Evolutionary conservation across 2,888 invertebrate genomes (phyloP).

Genomic region (Trachelus stipa): DNA sequence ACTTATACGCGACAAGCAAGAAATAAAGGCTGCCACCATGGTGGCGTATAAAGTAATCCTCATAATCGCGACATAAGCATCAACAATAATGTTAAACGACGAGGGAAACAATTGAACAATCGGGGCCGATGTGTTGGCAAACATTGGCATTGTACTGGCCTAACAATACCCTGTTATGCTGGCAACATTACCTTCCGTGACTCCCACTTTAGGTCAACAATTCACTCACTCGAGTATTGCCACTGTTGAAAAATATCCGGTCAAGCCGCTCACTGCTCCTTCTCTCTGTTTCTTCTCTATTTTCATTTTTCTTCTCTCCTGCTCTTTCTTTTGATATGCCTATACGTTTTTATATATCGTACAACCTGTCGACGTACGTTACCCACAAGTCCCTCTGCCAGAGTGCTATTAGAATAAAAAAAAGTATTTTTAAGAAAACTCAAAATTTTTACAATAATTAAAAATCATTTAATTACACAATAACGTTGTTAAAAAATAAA

Average conservation of each 20-base stretch:
- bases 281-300: conserved; percentile 2
- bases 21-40: conserved; percentile 4
- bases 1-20: neutral
- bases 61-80: conserved; percentile 26
- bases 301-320: conserved; percentile 1
- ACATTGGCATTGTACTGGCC: conserved; percentile 57
- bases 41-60: neutral
- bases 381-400: neutral
- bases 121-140: conserved; percentile 49
- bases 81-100: conserved; percentile 35
- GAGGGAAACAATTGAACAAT: conserved; percentile 53
- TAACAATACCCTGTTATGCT: conserved; percentile 57
- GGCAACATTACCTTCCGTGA: conserved; percentile 46
- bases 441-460: neutral
- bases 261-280: conserved; percentile 25
- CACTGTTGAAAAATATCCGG: conserved; percentile 55
- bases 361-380: neutral
- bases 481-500: neutral
- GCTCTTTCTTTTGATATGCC: neutral
- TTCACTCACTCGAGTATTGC: conserved; percentile 35
- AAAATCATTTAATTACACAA: neutral
- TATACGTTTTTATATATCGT: neutral
- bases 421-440: neutral
- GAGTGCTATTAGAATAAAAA: neutral
- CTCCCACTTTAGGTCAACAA: conserved; percentile 51